Evolutionary conservation across 1,140 invertebrate genomes (phyloP), one percentile per base, ranked within the genome.

Genomic region (Cydia amplana): DNA sequence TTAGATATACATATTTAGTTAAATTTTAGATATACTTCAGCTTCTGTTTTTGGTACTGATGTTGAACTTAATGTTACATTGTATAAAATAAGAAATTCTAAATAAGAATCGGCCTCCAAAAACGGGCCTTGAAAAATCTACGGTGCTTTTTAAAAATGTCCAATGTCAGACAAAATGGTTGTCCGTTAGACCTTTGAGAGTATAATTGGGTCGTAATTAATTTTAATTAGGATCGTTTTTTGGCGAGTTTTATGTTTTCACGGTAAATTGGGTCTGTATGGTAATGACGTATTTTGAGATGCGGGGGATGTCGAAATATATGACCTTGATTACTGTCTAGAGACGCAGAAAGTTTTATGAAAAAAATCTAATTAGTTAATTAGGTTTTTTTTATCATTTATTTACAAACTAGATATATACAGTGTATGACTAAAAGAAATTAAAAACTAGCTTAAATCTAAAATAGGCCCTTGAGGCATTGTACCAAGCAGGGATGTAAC

Each of bases 181-280:
- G 2, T 23, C 18, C 55, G 9, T 2, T 23, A 23, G 1, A 12
- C 55, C 55, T 23, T 60, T 60, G 18, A 23, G 18, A 5, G 9
- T 23, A 2, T 23, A 60, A 60, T 60, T 55, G 16, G 55, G 18
- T 18, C 51, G 10, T 60, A 60, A 60, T 60, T 60, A 60, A 23
- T 60, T 60, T 60, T 60, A 60, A 60, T 60, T 60, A 60, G n/a
- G 51, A 55, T 10, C 18, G 12, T n/a, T 60, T 60, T 60, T 60
- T 20, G 55, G n/a, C 49, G 6, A 4, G 9, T 60, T 60, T 18
- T 60, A 60, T 60, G 20, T 60, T 23, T 60, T 60, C 12, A 23
- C 55, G 10, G 55, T 23, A 60, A 60, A 51, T 51, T 18, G n/a
- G 51, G 51, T 55, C 51, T 49, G 36, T 40, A 40, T 36, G 32